Base-by-base conservation (phyloP, 2,797 vertebrate species). In the Cossypha polioptera region DNA sequence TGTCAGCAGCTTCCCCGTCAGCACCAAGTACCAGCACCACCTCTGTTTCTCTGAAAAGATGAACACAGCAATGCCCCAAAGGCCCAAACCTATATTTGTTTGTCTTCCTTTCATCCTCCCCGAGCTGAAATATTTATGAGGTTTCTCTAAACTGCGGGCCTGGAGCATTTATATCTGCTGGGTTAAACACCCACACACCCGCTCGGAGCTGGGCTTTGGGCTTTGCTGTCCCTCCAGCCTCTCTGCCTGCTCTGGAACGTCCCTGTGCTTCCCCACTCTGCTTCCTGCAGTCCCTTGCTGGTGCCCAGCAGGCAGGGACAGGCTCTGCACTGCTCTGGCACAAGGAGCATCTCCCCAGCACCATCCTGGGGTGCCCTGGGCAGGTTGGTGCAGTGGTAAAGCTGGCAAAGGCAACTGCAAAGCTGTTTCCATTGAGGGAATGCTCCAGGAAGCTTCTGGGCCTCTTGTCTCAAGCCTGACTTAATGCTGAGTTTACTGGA, bases 281-380 rank as follows among this genome's bases (percentile, higher is more conserved):
- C 35, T 42, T 57, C 77, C 88, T 9, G 2, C 0, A 0, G 45
- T 17, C 59, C 51, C 15, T 53, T 45, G 43, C 36, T 1, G 0
- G 28, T 29, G 73, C 25, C 45, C 81, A 76, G 63, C 35, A 16
- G 38, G 31, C 75, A 7, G 12, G 51, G 19, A 9, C 2, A 3
- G 51, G 28, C 51, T 51, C 78, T 53, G 69, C 59, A 3, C 33
- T 16, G 51, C 87, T 42, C 71, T 6, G 7, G 63, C 40, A 72
- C 43, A 2, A 4, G 58, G 20, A 65, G 15, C 76, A 79, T 71
- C 80, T 9, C 24, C 63, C 63, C 59, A 40, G 38, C 36, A 29
- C 3, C 72, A 15, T 40, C 57, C 35, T 0, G 0, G 20, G 43
- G 18, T 51, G 57, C 9, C 67, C 58, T 10, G 61, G 65, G 51